Base-by-base conservation (phyloP, 2,797 vertebrate species). In the Spizella passerina region DNA sequence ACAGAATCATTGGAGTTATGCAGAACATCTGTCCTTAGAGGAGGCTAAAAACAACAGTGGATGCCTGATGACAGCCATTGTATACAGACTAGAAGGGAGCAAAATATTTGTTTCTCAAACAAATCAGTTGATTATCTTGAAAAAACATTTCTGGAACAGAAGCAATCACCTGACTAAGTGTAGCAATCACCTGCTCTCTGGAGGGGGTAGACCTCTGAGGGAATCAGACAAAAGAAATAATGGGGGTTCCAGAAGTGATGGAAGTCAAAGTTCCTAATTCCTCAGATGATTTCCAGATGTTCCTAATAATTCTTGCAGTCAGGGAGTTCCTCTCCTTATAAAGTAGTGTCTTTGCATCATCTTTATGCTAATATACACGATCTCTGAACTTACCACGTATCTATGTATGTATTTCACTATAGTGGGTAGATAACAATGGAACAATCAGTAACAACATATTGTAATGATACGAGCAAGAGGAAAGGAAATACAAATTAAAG, bases 131-230 rank as follows among this genome's bases (percentile, higher is more conserved):
- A 23, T 70, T 65, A 52, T 47, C 30, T 77, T 52, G 44, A 69
- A 69, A 76, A 85, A 63, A 10, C 9, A 9, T 55, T 36, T 69
- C 29, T 50, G 47, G 39, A 69, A 60, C 27, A 69, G 39, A 47
- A 34, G 10, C 10, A 87, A 65, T 53, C 46, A 79, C 17, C 34
- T 79, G 29, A 72, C 24, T 63, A 55, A 66, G 55, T 39, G 43
- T 43, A 61, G 30, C 29, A 46, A 36, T 75, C 46, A 50, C 12
- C 32, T 84, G 17, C 39, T 55, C 19, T 30, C 34, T 49, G 34
- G 22, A 36, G 1, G 3, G 17, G 2, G 4, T 72, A 82, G 83
- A 41, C 8, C 6, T 84, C 55, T 27, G 43, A 41, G 20, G 0
- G 0, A 79, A 23, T 56, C 26, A 53, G 26, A 34, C 5, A 53